Percentiles rank a stretch among this genome's conserved stretches.
phyloP scores from a whole-genome alignment of 2,797 vertebrate genomes.

The Melanotaenia boesemani region DNA sequence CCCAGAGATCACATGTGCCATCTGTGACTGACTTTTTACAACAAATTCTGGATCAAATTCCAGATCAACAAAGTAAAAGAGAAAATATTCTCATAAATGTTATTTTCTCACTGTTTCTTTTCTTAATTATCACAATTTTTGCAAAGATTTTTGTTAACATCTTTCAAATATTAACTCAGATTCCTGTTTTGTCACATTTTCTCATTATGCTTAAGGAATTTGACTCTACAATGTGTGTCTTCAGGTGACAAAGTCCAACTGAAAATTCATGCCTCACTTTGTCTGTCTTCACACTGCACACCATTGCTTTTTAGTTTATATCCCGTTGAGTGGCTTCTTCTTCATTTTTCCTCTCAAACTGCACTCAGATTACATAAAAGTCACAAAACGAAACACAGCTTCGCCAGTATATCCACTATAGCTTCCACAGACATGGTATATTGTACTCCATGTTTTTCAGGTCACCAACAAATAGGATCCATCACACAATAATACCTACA shows the following conservation, averaged over 20 bases:
- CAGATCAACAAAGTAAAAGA: slow-evolving; percentile 15
- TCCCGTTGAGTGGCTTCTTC: background rate
- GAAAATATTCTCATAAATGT: slow-evolving; percentile 24
- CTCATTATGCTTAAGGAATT: background rate
- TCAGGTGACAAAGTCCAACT: slow-evolving; percentile 5
- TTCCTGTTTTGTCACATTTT: background rate
- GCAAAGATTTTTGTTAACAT: background rate
- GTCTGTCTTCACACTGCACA: slow-evolving; percentile 20
- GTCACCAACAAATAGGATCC: slow-evolving; percentile 83
- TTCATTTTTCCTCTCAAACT: slow-evolving; percentile 9
- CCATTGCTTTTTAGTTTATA: slow-evolving; percentile 7
- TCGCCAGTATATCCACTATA: slow-evolving; percentile 47
- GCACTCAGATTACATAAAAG: slow-evolving; percentile 32
- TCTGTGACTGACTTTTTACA: slow-evolving; percentile 28
- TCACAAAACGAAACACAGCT: slow-evolving; percentile 34
- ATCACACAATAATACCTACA: slow-evolving; percentile 85
- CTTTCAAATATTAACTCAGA: background rate
- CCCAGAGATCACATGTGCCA: background rate
- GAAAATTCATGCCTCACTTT: background rate
- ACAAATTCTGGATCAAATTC: slow-evolving; percentile 35
- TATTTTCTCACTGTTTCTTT: background rate
- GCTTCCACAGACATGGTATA: slow-evolving; percentile 65
- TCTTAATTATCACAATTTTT: background rate
- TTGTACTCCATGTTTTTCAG: slow-evolving; percentile 76
- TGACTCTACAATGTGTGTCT: background rate